Base-by-base conservation (phyloP, 2,113 vertebrate species). In the Nansenia antarctica region DNA sequence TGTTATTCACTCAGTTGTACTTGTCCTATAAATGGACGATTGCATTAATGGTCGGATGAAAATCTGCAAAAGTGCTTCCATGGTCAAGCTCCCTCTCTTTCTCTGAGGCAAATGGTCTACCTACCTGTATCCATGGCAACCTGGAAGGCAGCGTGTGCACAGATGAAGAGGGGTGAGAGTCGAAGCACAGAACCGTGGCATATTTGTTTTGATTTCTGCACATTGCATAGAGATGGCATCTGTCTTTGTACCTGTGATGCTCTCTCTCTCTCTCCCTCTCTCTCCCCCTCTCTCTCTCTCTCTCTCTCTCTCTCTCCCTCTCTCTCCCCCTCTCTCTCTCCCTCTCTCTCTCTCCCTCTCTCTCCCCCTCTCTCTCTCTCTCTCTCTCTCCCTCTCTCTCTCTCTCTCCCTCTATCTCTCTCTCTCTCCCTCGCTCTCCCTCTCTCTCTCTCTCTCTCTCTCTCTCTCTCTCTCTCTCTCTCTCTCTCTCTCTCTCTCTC, bases 111-210 rank as follows among this genome's bases (percentile, higher is more conserved):
- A 49, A 26, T 77, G 70, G 74, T 73, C 64, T 69, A n/a, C n/a
- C n/a, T 49, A 67, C 67, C 70, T 75, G 83, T 88, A 82, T 82
- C 85, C 79, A 89, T 86, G 81, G 81, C 78, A 88, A 90, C 86
- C 37, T 34, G 62, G 65, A n/a, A 72, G 62, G 61, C 27, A 76
- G 70, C 62, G 63, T 42, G 55, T 67, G n/a, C 68, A 55, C 0
- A 77, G 71, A 75, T 77, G 27, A 75, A 76, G 70, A 39, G 18
- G n/a, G 22, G 29, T 35, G 31, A 47, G 71, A 60, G 14, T 74
- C 6, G 39, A 70, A 74, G 61, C 24, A 27, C 14, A 83, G 69
- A 74, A 42, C 67, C 3, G 2, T 53, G 12, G 39, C 62, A 59
- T 69, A 65, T 80, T 78, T 81, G 75, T 85, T 81, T 84, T 78